Evolutionary conservation across 1,140 invertebrate genomes (phyloP).

Genomic region (Hetaerina americana): DNA sequence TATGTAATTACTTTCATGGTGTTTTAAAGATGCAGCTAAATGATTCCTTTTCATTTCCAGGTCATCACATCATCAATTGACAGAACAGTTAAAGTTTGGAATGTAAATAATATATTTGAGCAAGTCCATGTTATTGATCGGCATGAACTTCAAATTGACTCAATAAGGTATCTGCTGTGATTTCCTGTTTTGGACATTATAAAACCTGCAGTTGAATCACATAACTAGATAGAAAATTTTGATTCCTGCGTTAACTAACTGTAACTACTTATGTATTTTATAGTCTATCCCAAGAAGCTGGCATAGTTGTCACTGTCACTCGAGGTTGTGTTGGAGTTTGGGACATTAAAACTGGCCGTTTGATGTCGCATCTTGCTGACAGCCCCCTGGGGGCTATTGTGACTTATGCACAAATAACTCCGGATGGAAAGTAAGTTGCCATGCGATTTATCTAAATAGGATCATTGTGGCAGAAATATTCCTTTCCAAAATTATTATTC

Average conservation of each 20-base stretch:
- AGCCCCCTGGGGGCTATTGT: slow-evolving; percentile 89
- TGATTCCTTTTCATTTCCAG: slow-evolving; percentile 22
- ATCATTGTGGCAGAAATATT: too few species aligned
- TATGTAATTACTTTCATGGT: too few species aligned
- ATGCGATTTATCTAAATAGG: too few species aligned
- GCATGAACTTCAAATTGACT: slow-evolving; percentile 90
- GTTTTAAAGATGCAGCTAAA: too few species aligned
- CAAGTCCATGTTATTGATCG: slow-evolving; percentile 92
- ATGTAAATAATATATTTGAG: slow-evolving; percentile 97
- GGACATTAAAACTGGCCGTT: slow-evolving; percentile 75
- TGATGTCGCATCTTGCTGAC: slow-evolving; percentile 76
- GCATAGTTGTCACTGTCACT: slow-evolving; percentile 74
- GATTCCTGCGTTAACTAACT: slow-evolving; percentile 10
- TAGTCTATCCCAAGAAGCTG: slow-evolving; percentile 57
- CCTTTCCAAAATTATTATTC: too few species aligned
- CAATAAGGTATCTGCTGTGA: slow-evolving; percentile 49
- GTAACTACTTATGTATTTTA: slow-evolving; percentile 15
- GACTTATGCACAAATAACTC: slow-evolving; percentile 79
- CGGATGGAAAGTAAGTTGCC: slow-evolving; percentile 55
- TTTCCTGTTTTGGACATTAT: neutral
- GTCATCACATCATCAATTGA: slow-evolving; percentile 95
- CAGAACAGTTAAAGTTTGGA: slow-evolving; percentile 97
- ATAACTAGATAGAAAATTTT: neutral
- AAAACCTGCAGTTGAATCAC: neutral
- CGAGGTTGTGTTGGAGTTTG: slow-evolving; percentile 89